phyloP scores from a whole-genome alignment of 2,797 vertebrate genomes.

The Vultur gryphus region DNA sequence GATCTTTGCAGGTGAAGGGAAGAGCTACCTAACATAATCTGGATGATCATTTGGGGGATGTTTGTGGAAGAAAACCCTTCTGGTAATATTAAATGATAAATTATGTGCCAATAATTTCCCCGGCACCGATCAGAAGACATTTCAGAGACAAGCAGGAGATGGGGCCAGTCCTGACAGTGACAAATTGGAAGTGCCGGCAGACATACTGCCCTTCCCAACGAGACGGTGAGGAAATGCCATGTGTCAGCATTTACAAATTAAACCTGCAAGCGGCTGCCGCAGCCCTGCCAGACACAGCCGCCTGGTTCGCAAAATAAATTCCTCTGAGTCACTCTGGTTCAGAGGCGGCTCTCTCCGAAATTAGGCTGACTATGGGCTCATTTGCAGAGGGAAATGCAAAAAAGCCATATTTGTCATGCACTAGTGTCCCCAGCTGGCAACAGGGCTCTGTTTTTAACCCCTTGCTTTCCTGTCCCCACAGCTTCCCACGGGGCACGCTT shows the following conservation, averaged over 20 bases:
- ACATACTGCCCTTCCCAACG: conserved; percentile 15
- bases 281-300: neutral
- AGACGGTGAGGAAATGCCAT: conserved; percentile 1
- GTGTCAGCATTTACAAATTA: conserved; percentile 58
- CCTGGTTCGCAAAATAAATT: neutral
- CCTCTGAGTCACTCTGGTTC: conserved; percentile 47
- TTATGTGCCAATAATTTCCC: conserved; percentile 4
- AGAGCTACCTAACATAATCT: neutral
- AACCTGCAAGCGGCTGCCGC: conserved; percentile 9
- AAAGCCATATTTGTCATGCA: neutral
- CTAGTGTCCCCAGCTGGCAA: conserved; percentile 6
- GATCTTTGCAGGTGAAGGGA: neutral
- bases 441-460: neutral
- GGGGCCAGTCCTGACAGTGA: conserved; percentile 40
- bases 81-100: conserved; percentile 43
- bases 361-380: neutral
- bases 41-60: neutral
- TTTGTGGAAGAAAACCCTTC: conserved; percentile 18
- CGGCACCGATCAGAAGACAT: conserved; percentile 21
- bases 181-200: conserved; percentile 36
- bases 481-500: fast-evolving
- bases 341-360: neutral
- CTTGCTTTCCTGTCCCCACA: neutral
- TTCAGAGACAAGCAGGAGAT: conserved; percentile 37
- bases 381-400: neutral